Conservation (phyloP, 2,113 vertebrate genomes). For the Zosterops japonicus region DNA sequence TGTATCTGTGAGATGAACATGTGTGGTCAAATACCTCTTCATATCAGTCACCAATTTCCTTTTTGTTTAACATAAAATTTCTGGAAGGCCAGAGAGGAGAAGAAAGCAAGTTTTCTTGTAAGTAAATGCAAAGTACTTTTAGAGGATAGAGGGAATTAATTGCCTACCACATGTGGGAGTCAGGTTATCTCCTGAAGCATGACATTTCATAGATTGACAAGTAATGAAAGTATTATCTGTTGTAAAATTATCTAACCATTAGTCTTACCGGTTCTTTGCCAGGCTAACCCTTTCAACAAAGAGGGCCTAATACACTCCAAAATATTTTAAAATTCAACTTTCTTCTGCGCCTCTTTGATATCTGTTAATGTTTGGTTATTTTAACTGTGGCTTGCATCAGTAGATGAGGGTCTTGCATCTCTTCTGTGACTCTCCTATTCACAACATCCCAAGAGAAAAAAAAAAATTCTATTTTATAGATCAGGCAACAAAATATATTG, state of each 20-base stretch:
- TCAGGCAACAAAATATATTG: background rate
- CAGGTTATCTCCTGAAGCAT: background rate
- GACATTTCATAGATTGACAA: background rate
- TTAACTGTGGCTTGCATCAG: background rate
- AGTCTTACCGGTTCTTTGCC: background rate
- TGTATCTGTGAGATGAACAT: background rate
- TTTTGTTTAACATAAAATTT: background rate
- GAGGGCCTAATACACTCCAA: background rate
- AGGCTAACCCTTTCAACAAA: background rate
- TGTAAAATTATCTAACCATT: background rate
- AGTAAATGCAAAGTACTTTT: background rate
- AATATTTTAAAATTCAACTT: background rate
- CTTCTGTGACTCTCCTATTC: background rate
- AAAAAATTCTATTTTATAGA: background rate
- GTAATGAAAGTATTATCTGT: background rate
- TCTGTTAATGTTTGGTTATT: background rate
- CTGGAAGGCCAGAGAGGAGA: background rate
- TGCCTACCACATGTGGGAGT: background rate
- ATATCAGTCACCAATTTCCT: background rate
- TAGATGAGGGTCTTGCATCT: background rate
- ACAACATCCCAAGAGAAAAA: background rate
- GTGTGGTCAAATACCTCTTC: background rate
- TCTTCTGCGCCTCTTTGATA: background rate
- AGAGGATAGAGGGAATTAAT: background rate
- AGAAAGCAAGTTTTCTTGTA: background rate